Percentiles rank a stretch among this genome's conserved stretches.
Conservation (phyloP, 2,888 invertebrate species). For the Nemapogon koenigi region DNA sequence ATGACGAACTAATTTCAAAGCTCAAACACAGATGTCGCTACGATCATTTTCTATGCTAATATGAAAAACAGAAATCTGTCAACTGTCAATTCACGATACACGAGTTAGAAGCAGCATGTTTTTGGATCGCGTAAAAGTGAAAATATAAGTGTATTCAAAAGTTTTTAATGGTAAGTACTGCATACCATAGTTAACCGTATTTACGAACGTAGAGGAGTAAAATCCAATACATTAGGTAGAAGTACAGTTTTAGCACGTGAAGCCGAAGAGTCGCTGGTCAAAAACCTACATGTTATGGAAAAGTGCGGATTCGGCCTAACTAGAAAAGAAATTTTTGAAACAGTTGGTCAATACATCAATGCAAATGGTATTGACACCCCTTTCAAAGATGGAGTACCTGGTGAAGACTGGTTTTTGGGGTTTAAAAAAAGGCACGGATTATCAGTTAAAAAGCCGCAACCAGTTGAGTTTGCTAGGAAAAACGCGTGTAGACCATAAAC, state of each 20-base stretch:
- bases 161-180: too few species aligned
- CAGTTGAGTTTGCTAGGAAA: conserved; percentile 23
- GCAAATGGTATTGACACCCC: conserved; percentile 21
- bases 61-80: too few species aligned
- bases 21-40: too few species aligned
- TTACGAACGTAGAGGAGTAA: conserved; percentile 16
- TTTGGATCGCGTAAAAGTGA: too few species aligned
- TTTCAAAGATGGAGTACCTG: conserved; percentile 24
- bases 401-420: conserved; percentile 23
- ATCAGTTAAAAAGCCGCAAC: conserved; percentile 30
- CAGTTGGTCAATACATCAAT: conserved; percentile 21
- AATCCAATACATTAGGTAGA: conserved; percentile 19
- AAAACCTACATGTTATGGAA: conserved; percentile 22
- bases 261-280: conserved; percentile 20
- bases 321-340: conserved; percentile 23
- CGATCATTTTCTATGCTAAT: too few species aligned
- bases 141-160: too few species aligned
- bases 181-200: conserved; percentile 1
- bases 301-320: conserved; percentile 26
- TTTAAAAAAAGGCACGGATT: conserved; percentile 24
- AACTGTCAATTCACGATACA: too few species aligned
- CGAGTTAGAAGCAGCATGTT: too few species aligned
- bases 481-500: conserved; percentile 17
- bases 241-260: conserved; percentile 19
- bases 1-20: too few species aligned